Evolutionary conservation across 1,140 invertebrate genomes (phyloP).

Genomic region (Drosophila grimshawi): DNA sequence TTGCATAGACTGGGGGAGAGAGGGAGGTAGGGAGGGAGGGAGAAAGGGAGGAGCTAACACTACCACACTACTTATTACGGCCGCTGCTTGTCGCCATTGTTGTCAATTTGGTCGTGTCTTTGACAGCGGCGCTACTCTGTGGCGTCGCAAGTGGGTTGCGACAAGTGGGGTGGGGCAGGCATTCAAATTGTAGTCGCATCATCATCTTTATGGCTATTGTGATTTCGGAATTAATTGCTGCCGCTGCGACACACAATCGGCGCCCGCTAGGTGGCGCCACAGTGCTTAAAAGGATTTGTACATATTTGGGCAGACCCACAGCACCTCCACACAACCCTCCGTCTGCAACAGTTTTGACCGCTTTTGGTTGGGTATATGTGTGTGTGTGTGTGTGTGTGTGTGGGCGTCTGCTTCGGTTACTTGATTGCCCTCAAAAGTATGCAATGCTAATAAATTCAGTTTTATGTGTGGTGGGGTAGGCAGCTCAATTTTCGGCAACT

Average conservation of each 20-base stretch:
- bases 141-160: background rate
- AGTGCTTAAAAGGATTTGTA: slow-evolving; percentile 79
- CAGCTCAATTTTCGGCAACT: slow-evolving; percentile 49
- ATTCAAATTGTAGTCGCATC: slow-evolving; percentile 81
- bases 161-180: slow-evolving; percentile 17
- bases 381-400: slow-evolving; percentile 11
- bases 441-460: slow-evolving; percentile 81
- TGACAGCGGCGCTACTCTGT: slow-evolving; percentile 50
- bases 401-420: slow-evolving; percentile 50
- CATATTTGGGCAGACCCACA: slow-evolving; percentile 14
- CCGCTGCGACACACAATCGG: slow-evolving; percentile 49
- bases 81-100: slow-evolving; percentile 78
- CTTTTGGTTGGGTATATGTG: background rate
- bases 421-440: slow-evolving; percentile 80
- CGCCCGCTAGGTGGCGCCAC: slow-evolving; percentile 63
- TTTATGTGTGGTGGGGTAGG: slow-evolving; percentile 51
- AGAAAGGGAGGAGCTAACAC: slow-evolving; percentile 18
- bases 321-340: background rate
- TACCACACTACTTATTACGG: slow-evolving; percentile 74
- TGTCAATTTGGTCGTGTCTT: slow-evolving; percentile 72
- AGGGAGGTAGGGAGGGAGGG: background rate
- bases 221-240: slow-evolving; percentile 81
- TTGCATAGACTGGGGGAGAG: background rate
- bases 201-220: slow-evolving; percentile 83
- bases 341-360: slow-evolving; percentile 32